These are phyloP conservation scores for Setipinna tenuifilis DNA, from an alignment of 2,797 vertebrate species.

Conservation along the genomic window DNA sequence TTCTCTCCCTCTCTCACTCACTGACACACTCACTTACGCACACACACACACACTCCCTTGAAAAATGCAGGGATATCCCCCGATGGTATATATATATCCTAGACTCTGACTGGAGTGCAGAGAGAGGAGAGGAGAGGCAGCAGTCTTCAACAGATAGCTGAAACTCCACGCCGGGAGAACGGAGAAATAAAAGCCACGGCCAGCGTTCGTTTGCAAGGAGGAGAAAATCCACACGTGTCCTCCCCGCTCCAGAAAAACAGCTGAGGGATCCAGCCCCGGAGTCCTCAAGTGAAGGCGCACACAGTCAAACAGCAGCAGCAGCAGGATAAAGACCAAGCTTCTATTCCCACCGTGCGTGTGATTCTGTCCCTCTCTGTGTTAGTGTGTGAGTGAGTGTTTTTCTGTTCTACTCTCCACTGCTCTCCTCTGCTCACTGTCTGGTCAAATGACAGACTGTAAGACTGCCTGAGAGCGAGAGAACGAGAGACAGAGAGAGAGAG, in stretches of 20 bases:
- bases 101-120: too few species aligned
- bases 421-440: slow-evolving; percentile 75
- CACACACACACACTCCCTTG: slow-evolving; percentile 26
- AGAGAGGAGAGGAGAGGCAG: neutral
- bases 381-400: slow-evolving; percentile 63
- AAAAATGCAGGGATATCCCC: neutral
- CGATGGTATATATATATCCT: neutral
- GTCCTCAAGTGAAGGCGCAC: neutral
- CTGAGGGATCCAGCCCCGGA: neutral
- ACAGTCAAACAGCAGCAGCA: neutral
- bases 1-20: slow-evolving; percentile 39
- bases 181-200: neutral
- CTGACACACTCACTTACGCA: slow-evolving; percentile 32
- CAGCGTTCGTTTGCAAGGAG: neutral
- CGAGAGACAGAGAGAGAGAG: slow-evolving; percentile 43
- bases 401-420: slow-evolving; percentile 62
- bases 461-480: slow-evolving; percentile 60
- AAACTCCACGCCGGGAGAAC: neutral
- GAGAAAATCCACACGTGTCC: neutral
- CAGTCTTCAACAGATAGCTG: slow-evolving; percentile 2
- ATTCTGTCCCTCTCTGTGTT: slow-evolving; percentile 21
- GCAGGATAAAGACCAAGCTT: neutral
- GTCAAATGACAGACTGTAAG: slow-evolving; percentile 79
- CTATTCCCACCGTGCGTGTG: neutral
- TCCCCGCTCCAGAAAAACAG: neutral